phyloP scores from a whole-genome alignment of 2,888 invertebrate genomes.

The Pseudolycoriella hygida region DNA sequence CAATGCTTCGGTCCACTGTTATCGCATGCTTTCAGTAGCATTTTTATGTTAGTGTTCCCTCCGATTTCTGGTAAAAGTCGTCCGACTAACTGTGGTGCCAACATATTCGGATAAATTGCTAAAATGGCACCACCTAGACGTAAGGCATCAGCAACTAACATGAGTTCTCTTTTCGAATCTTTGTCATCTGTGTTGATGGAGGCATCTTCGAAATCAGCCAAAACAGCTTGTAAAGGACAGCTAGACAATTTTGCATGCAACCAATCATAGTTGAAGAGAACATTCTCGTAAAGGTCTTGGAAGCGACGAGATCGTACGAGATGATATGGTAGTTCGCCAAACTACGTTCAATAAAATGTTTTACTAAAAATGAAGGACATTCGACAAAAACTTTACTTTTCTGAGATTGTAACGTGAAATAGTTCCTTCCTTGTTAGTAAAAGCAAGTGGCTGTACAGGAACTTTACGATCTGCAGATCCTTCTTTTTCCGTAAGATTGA shows the following conservation, averaged over 20 bases:
- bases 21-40: slow-evolving; percentile 81
- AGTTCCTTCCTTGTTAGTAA: slow-evolving; percentile 76
- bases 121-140: slow-evolving; percentile 88
- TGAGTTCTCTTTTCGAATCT: slow-evolving; percentile 53
- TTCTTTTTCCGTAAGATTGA: slow-evolving; percentile 72
- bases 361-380: background rate
- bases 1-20: slow-evolving; percentile 75
- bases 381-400: slow-evolving; percentile 61
- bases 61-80: slow-evolving; percentile 75
- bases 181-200: slow-evolving; percentile 45
- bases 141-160: slow-evolving; percentile 72
- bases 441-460: slow-evolving; percentile 82
- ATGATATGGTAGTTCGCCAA: slow-evolving; percentile 91
- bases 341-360: slow-evolving; percentile 31
- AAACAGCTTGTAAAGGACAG: slow-evolving; percentile 84
- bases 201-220: slow-evolving; percentile 63
- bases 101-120: slow-evolving; percentile 83
- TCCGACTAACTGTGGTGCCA: slow-evolving; percentile 34
- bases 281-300: slow-evolving; percentile 76
- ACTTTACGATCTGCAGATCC: slow-evolving; percentile 87
- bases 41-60: slow-evolving; percentile 62
- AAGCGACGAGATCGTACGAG: slow-evolving; percentile 79
- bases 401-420: slow-evolving; percentile 82
- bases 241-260: slow-evolving; percentile 88
- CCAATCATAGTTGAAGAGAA: slow-evolving; percentile 96